A percentile compares a stretch with the other conserved stretches of the same genome.
phyloP scores from a whole-genome alignment of 2,113 vertebrate species.

The Galbula dea region DNA sequence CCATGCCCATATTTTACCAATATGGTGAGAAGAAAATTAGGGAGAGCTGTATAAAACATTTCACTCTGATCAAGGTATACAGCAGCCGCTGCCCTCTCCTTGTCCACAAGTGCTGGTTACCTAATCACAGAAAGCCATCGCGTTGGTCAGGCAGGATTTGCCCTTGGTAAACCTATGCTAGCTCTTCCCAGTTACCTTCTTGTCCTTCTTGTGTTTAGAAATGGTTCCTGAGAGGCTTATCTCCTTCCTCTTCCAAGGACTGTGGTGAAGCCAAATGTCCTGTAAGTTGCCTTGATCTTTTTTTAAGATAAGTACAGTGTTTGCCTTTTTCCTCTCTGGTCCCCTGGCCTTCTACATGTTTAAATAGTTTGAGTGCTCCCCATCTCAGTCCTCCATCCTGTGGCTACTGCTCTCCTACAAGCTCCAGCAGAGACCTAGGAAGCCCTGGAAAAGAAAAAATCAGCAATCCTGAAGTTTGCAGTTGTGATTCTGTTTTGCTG shows the following conservation, averaged over 20 bases:
- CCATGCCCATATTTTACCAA: background rate
- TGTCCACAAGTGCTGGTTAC: background rate
- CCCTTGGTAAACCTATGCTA: background rate
- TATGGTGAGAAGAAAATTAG: background rate
- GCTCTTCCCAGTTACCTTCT: background rate
- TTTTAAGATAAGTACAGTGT: background rate
- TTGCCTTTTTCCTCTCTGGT: background rate
- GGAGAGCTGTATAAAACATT: background rate
- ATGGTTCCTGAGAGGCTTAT: background rate
- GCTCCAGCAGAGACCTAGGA: background rate
- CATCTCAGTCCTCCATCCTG: background rate
- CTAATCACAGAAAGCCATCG: background rate
- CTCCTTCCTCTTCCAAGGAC: background rate
- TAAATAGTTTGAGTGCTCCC: background rate
- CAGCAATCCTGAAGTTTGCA: background rate
- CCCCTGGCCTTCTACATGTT: background rate
- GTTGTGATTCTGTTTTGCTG: background rate
- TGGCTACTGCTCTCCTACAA: background rate
- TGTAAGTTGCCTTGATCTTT: background rate
- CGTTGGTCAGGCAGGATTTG: background rate
- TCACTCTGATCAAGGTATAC: background rate
- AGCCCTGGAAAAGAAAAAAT: background rate
- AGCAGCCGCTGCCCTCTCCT: background rate
- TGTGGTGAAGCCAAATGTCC: background rate
- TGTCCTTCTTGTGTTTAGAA: background rate